Percentiles rank a stretch among this genome's conserved stretches.
phyloP scores from a whole-genome alignment of 1,140 invertebrate species.

The Papilio dardanus region DNA sequence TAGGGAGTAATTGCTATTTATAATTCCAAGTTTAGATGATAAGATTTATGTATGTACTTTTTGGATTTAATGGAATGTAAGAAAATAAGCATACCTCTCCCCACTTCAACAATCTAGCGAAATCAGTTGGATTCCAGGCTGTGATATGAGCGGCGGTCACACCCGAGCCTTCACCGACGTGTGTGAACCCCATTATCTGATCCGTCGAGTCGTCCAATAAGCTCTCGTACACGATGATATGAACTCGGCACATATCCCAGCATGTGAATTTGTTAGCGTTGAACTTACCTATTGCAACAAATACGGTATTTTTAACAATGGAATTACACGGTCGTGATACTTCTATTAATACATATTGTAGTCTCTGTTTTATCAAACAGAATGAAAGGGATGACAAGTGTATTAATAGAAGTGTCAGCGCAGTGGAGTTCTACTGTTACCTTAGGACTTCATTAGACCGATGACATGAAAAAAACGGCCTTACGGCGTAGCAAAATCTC shows the following conservation, averaged over 20 bases:
- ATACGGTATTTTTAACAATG: neutral
- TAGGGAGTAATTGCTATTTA: too few relatives aligned
- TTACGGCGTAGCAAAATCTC: too few relatives aligned
- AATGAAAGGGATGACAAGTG: too few relatives aligned
- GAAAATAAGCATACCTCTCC: slow-evolving; percentile 83
- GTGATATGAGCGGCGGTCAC: slow-evolving; percentile 84
- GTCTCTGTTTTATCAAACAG: too few relatives aligned
- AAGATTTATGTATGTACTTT: too few relatives aligned
- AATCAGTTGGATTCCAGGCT: slow-evolving; percentile 87
- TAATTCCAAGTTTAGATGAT: too few relatives aligned
- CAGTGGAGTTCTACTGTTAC: too few relatives aligned
- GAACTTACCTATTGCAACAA: slow-evolving; percentile 81
- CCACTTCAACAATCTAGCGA: slow-evolving; percentile 86
- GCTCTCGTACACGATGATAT: slow-evolving; percentile 88
- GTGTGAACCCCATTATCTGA: slow-evolving; percentile 87
- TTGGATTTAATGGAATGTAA: neutral
- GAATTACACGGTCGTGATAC: too few relatives aligned
- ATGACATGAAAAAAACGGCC: too few relatives aligned
- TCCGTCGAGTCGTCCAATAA: slow-evolving; percentile 88
- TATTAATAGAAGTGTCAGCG: too few relatives aligned
- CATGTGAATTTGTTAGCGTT: slow-evolving; percentile 85
- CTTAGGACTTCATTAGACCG: too few relatives aligned
- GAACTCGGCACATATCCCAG: slow-evolving; percentile 86
- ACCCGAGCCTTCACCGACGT: slow-evolving; percentile 85
- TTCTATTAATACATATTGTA: too few relatives aligned